These are phyloP conservation scores for Streblospio benedicti DNA, from an alignment of 1,140 invertebrate species.

Conservation along the genomic window DNA sequence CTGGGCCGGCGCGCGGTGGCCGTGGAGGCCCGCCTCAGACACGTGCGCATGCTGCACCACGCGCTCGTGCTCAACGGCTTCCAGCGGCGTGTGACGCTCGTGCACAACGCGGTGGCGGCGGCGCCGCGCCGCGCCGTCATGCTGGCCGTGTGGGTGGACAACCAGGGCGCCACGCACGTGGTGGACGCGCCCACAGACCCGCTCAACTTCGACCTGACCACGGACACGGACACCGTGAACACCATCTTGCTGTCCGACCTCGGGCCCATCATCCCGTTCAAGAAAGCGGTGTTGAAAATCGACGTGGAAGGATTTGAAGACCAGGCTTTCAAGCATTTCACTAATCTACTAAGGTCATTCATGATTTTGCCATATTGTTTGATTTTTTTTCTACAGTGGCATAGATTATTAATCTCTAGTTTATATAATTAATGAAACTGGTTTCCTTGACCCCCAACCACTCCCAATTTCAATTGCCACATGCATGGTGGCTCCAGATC, in stretches of 20 bases:
- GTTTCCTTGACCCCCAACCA: too few relatives aligned
- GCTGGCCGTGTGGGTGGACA: too few relatives aligned
- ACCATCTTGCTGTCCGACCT: neutral
- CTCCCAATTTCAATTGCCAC: too few relatives aligned
- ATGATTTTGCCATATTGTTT: too few relatives aligned
- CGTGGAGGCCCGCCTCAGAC: conserved; percentile 10
- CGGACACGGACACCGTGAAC: neutral
- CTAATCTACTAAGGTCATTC: too few relatives aligned
- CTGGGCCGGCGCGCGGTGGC: neutral
- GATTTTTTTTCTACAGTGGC: too few relatives aligned
- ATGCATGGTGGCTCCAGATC: too few relatives aligned
- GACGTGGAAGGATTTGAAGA: neutral
- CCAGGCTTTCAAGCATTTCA: too few relatives aligned
- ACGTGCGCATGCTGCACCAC: neutral
- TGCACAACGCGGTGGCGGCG: neutral
- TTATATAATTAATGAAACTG: too few relatives aligned
- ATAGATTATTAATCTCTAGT: too few relatives aligned
- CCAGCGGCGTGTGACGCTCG: neutral
- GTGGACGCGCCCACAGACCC: neutral
- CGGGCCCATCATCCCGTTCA: neutral
- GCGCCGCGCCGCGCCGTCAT: neutral
- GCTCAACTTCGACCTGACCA: neutral
- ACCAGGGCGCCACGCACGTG: neutral
- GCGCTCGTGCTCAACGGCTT: neutral
- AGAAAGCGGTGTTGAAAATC: neutral